Evolutionary conservation across 1,140 invertebrate species (phyloP).

Genomic region (Parapsyche elsis): DNA sequence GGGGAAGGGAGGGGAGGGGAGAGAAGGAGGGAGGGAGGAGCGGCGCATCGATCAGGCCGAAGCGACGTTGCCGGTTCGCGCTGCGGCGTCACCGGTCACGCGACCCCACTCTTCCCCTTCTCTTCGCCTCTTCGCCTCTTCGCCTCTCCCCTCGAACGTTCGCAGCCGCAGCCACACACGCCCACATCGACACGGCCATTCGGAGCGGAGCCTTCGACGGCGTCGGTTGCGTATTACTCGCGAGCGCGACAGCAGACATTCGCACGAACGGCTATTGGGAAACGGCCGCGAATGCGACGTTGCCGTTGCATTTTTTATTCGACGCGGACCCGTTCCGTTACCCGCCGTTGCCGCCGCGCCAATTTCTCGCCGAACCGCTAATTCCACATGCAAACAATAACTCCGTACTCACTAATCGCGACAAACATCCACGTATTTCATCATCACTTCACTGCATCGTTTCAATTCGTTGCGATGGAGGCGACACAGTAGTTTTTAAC

Average conservation of each 20-base stretch:
- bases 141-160: background rate
- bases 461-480: no score
- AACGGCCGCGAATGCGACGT: background rate
- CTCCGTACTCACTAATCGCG: no score
- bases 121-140: background rate
- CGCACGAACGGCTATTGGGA: no score
- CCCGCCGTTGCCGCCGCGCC: slow-evolving; percentile 35
- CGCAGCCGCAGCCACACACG: background rate
- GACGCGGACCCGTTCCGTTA: background rate
- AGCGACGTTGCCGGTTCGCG: slow-evolving; percentile 9
- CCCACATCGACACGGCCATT: background rate
- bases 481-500: no score
- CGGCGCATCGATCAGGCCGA: slow-evolving; percentile 1
- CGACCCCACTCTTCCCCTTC: background rate
- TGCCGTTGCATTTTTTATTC: background rate
- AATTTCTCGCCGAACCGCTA: slow-evolving; percentile 53
- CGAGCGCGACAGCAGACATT: no score
- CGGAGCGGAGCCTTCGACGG: background rate
- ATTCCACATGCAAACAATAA: no score
- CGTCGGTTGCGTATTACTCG: background rate
- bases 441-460: no score
- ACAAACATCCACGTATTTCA: no score
- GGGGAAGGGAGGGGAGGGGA: background rate
- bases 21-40: background rate
- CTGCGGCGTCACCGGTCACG: slow-evolving; percentile 11